Evolutionary conservation across 2,113 vertebrate species (phyloP), one percentile per base, ranked within the genome.

Genomic region (Artemisiospiza belli): DNA sequence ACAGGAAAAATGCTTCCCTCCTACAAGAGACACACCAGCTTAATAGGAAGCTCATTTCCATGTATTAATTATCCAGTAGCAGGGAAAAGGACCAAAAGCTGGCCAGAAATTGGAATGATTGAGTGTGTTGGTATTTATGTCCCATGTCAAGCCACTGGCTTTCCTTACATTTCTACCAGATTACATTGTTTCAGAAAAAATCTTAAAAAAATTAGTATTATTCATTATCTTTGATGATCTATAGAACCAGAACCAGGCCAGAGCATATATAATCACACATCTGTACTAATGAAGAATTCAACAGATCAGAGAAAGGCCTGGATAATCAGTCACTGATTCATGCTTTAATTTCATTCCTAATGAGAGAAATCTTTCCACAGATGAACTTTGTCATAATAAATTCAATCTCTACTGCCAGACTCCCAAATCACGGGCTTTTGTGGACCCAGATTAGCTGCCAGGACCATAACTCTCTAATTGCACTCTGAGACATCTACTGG

Each of bases 301-400:
- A 63, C 1, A 1, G 55, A 92, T 77, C 39, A 86, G 55, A 89
- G 68, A 92, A 95, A 80, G 72, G 69, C 61, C 39, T 86, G 55
- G 73, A 81, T 80, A 92, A 93, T 91, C 86, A 93, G 57, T 87
- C 73, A 55, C 64, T 39, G 51, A 83, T 88, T 90, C 75, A 77
- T 0, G 5, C 37, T 86, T 86, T 76, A 90, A 92, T 92, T 93
- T 90, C 59, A 67, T 64, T 80, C 63, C 81, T 93, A 83, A 92
- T 58, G 75, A 94, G 35, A 79, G 27, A 69, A 81, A 80, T 86
- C 43, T 86, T 95, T 74, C 69, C 74, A 81, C 21, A 86, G 44
- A 90, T 74, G 43, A 93, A 92, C 52, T 76, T 59, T 33, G 33
- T 78, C 1, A 4, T 74, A 76, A 79, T 79, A 90, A 92, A 94